These are phyloP conservation scores for Sceloporus undulatus DNA, from an alignment of 2,113 vertebrate species.

Conservation along the genomic window DNA sequence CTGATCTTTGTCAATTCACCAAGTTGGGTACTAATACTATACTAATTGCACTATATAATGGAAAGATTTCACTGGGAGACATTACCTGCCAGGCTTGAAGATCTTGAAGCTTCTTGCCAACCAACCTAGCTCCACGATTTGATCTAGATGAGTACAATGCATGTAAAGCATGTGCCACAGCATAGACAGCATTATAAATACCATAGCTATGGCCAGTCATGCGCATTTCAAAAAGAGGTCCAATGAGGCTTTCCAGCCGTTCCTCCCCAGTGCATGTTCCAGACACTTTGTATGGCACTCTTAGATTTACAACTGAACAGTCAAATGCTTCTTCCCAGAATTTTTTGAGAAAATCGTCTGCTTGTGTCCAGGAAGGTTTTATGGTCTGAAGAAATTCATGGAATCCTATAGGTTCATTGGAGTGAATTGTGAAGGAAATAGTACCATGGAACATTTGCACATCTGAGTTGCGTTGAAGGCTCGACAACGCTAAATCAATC, in stretches of 20 bases:
- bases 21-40: too few relatives aligned
- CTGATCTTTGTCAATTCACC: too few relatives aligned
- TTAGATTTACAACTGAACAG: background rate
- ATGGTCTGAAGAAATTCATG: background rate
- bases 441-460: background rate
- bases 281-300: background rate
- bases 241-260: background rate
- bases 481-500: background rate
- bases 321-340: conserved; percentile 18
- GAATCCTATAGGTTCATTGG: background rate
- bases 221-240: background rate
- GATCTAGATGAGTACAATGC: background rate
- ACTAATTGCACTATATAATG: too few relatives aligned
- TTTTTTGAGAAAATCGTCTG: background rate
- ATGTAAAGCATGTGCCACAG: background rate
- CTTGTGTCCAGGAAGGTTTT: background rate
- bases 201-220: conserved; percentile 11
- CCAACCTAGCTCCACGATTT: too few relatives aligned
- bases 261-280: background rate
- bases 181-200: conserved; percentile 19
- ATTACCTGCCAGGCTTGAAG: conserved; percentile 17
- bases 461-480: background rate
- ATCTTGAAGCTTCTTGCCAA: background rate
- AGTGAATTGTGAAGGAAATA: background rate
- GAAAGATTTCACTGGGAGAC: too few relatives aligned